phyloP scores from a whole-genome alignment of 2,113 vertebrate genomes.

The Oreocharis arfaki region DNA sequence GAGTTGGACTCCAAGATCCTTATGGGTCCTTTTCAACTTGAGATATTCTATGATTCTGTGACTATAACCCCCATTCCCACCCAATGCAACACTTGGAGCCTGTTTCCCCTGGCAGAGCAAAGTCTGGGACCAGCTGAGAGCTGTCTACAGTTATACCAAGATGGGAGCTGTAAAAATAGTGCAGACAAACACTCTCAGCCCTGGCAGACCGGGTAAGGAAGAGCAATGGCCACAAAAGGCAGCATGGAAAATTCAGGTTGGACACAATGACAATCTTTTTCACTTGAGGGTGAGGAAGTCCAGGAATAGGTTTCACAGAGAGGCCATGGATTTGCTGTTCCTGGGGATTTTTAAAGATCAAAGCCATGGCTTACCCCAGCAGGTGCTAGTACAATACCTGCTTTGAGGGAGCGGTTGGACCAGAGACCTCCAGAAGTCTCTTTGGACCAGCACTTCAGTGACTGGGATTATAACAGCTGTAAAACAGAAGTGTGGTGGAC shows the following conservation, averaged over 20 bases:
- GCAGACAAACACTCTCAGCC: background rate
- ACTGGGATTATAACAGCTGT: background rate
- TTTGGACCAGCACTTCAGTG: background rate
- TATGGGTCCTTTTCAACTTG: background rate
- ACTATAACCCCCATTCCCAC: background rate
- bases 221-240: background rate
- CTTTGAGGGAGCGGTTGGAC: background rate
- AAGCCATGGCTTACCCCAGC: background rate
- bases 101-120: background rate
- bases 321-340: background rate
- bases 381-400: background rate
- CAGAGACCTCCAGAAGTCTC: background rate
- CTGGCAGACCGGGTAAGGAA: background rate
- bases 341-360: background rate
- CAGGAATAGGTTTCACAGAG: background rate
- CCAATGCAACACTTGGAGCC: fast-evolving
- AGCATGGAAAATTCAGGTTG: background rate
- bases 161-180: background rate
- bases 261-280: background rate
- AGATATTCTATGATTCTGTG: background rate
- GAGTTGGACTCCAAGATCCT: background rate
- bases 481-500: background rate
- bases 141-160: background rate
- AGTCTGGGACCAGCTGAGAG: background rate
- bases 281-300: background rate